A percentile compares a stretch with the other conserved stretches of the same genome.
Conservation (phyloP, 2,113 vertebrate species). For the Origma solitaria region DNA sequence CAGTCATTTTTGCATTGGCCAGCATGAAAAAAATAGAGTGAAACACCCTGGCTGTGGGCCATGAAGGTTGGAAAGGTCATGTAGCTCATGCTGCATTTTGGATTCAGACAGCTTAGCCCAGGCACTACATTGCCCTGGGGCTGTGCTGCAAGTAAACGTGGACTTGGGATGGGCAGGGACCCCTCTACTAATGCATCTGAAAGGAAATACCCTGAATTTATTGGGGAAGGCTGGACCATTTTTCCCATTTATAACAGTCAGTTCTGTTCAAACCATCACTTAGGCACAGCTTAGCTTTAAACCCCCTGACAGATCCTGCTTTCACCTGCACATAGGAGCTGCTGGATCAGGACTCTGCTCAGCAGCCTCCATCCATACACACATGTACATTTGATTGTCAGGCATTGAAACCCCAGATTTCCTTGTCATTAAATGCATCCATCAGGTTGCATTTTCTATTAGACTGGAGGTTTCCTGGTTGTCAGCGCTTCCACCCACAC, state of each 20-base stretch:
- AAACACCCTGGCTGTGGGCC: neutral
- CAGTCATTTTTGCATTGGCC: neutral
- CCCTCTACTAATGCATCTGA: neutral
- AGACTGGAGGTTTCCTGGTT: neutral
- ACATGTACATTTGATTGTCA: neutral
- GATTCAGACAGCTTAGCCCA: neutral
- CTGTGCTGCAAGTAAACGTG: neutral
- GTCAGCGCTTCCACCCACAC: neutral
- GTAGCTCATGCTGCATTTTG: neutral
- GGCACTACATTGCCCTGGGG: neutral
- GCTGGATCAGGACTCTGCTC: neutral
- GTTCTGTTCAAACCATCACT: neutral
- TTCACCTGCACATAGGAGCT: neutral
- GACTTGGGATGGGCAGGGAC: neutral
- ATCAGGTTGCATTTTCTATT: slow-evolving; percentile 23
- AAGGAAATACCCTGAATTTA: neutral
- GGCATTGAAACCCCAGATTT: neutral
- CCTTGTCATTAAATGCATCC: neutral
- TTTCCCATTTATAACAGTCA: neutral
- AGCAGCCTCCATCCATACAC: neutral
- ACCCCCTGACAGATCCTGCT: neutral
- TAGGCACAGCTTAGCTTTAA: neutral
- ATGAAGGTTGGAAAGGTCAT: neutral
- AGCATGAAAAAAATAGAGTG: neutral
- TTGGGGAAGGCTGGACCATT: neutral